Evolutionary conservation across 2,888 invertebrate genomes (phyloP), one percentile per base, ranked within the genome.

Genomic region (Criorhina ranunculi): DNA sequence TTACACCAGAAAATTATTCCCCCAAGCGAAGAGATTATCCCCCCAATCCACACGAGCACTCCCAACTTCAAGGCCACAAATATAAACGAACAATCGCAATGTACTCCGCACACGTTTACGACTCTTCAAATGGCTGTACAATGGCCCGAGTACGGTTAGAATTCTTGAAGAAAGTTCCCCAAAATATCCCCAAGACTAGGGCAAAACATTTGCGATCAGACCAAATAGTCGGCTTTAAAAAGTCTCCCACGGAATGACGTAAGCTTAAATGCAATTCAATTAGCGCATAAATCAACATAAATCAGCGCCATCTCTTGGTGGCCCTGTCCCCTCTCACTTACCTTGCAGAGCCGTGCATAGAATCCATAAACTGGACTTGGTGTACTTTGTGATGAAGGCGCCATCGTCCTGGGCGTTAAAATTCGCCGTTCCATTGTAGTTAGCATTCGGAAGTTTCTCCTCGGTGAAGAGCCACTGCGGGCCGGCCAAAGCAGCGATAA

Each of bases 381-480:
- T 92, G 60, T 90, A 91, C 82, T 92, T 91, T 51, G 91, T 91
- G 37, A 92, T 88, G 86, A 90, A 91, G 83, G 90, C 91, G 62
- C 91, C 91, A 86, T 92, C 91, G 82, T 92, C 91, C 69, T 90
- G 86, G 11, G 88, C 89, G 85, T 91, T 90, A 66, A 90, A 91
- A 83, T 91, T 91, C 31, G 90, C 89, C 12, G 96, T 96, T 5
- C 96, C 95, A 91, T 97, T 97, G 91, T 94, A 95, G 62, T 93
- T 93, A 9, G 95, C 94, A 92, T 95, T 96, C 76, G 95, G 94
- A 93, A 97, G 95, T 90, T 96, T 96, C 91, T 98, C 97, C 90
- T 96, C 95, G 3, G 97, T 97, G 88, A 96, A 95, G 24, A 98
- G 93, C 98, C 98, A 98, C 92, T 96, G 95, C 12, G 92, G 92